Evolutionary conservation across 2,113 vertebrate species (phyloP).

Genomic region (Nothoprocta pentlandii): DNA sequence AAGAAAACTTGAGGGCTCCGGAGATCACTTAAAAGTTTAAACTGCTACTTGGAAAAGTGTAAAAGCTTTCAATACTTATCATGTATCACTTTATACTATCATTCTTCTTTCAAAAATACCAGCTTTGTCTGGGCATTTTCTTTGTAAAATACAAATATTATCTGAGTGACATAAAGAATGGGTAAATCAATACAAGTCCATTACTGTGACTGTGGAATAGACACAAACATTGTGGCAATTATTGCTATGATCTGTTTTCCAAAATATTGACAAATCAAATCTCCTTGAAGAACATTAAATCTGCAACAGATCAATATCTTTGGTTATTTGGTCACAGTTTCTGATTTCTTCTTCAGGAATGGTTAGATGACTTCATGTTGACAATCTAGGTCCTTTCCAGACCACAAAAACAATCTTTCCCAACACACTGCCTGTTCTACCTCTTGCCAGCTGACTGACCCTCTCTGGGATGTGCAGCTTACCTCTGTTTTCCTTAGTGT

Average conservation of each 20-base stretch:
- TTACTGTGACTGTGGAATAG: background rate
- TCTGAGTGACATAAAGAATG: background rate
- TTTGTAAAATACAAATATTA: background rate
- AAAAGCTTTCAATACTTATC: background rate
- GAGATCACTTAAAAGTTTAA: background rate
- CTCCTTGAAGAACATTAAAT: background rate
- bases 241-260: background rate
- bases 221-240: background rate
- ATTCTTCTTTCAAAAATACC: background rate
- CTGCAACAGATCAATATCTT: background rate
- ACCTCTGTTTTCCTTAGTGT: background rate
- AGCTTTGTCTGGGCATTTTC: background rate
- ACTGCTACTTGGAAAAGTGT: background rate
- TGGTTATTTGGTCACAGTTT: background rate
- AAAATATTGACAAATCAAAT: background rate
- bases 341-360: background rate
- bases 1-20: background rate
- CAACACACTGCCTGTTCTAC: background rate
- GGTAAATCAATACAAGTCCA: constrained; percentile 5
- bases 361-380: background rate
- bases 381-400: background rate
- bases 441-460: background rate
- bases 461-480: background rate
- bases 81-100: background rate
- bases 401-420: background rate